These are phyloP conservation scores for Paracyclopina nana DNA, from an alignment of 1,140 invertebrate genomes.

Conservation along the genomic window DNA sequence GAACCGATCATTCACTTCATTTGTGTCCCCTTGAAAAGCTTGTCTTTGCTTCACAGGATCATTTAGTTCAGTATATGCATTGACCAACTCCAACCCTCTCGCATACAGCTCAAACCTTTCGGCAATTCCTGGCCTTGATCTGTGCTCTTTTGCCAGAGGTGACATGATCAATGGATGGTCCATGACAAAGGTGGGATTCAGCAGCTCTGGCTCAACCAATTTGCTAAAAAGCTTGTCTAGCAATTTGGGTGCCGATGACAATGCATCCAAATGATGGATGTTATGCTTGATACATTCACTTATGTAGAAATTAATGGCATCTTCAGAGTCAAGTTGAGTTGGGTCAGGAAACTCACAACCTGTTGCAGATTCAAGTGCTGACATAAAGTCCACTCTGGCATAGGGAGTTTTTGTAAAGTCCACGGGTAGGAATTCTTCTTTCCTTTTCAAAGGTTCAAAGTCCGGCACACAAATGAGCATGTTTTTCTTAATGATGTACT, in stretches of 20 bases:
- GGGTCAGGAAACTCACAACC: background rate
- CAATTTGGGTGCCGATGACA: background rate
- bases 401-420: constrained; percentile 6
- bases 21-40: constrained; percentile 40
- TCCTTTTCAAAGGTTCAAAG: no score
- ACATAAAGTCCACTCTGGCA: background rate
- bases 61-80: constrained; percentile 98
- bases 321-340: background rate
- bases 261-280: background rate
- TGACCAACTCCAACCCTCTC: constrained; percentile 33
- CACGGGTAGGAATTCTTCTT: no score
- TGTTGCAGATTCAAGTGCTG: background rate
- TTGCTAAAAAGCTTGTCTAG: constrained; percentile 13
- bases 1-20: constrained; percentile 96
- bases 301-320: background rate
- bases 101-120: constrained; percentile 15
- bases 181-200: constrained; percentile 13
- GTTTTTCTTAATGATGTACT: background rate
- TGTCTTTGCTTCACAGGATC: constrained; percentile 85
- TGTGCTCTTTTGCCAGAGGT: constrained; percentile 9
- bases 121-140: background rate
- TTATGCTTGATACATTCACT: background rate
- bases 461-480: no score
- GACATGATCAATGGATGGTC: constrained; percentile 12
- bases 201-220: constrained; percentile 5